Evolutionary conservation across 1,140 invertebrate species (phyloP), one percentile per base, ranked within the genome.

Genomic region (Danaus melanippus): DNA sequence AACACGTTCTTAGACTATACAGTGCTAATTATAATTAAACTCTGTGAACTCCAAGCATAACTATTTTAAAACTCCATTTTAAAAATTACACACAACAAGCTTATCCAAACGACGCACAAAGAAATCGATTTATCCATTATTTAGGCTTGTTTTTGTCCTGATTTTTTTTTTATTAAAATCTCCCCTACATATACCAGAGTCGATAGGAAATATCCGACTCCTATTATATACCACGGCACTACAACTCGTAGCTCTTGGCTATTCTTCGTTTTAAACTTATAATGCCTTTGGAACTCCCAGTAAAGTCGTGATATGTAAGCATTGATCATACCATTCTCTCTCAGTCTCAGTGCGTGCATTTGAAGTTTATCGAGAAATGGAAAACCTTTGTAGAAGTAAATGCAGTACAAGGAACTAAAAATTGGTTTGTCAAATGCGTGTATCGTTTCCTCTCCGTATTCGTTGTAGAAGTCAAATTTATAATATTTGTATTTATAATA

Each of bases 381-480:
- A 52, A 83, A 83, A 7, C 77, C 79, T 54, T 80, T 80, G 21
- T 79, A 67, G 1, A 75, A 42, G 21, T 74, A 83, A 11, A 71
- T 69, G 0, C 65, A 60, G 15, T 74, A 76, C 0, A 76, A 63
- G 0, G 75, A 50, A 47, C 71, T 73, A 8, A 58, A 60, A 0
- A 71, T 49, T 0, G 75, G 67, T 9, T 51, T 47, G 0, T 56
- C 48, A 17, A 83, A 71, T 0, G 50, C 12, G 42, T 75, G 69
- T 5, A 83, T 42, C 9, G 12, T 53, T 8, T 55, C 11, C 8
- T 62, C 46, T 0, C 74, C 73, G 2, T 46, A 60, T 11, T 64
- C 56, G 46, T 77, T 61, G 10, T 50, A 64, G 62, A 69, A 79
- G 6, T 61, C 43, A 2, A 64, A 41, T 50, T 60, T 63, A 8